These are phyloP conservation scores for Karalla daura DNA, from an alignment of 2,797 vertebrate genomes.

Conservation along the genomic window DNA sequence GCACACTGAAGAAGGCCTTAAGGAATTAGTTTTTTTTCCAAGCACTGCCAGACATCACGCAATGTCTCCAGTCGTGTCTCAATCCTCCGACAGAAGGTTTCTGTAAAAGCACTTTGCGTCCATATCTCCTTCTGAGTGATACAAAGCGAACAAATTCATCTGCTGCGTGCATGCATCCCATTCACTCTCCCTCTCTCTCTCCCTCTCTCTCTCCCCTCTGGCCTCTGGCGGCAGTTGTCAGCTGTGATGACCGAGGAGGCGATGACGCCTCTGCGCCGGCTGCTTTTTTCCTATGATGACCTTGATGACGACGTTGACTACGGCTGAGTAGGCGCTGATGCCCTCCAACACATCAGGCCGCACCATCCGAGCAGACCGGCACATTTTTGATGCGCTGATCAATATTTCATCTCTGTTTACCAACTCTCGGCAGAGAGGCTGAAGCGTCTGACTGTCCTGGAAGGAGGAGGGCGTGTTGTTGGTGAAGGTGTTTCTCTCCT, in stretches of 20 bases:
- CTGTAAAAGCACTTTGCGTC: neutral
- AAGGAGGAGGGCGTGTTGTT: constrained; percentile 18
- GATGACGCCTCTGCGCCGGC: constrained; percentile 43
- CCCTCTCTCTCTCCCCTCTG: constrained; percentile 12
- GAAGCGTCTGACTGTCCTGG: constrained; percentile 9
- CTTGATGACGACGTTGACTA: constrained; percentile 64
- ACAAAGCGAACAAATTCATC: constrained; percentile 23
- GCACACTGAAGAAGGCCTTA: neutral
- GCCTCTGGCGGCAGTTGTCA: constrained; percentile 63
- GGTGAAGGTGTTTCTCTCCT: neutral
- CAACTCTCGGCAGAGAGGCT: constrained; percentile 20
- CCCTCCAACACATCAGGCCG: constrained; percentile 47
- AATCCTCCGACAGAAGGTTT: neutral
- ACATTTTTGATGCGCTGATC: constrained; percentile 50
- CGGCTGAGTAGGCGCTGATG: constrained; percentile 52
- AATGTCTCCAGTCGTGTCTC: neutral
- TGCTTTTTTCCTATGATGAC: constrained; percentile 53
- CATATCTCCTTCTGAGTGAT: constrained; percentile 24
- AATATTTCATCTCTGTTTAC: constrained; percentile 67
- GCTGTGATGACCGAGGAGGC: constrained; percentile 40
- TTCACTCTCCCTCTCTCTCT: constrained; percentile 16
- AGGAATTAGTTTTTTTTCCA: too few species aligned
- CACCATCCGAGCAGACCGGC: constrained; percentile 35
- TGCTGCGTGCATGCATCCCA: constrained; percentile 8
- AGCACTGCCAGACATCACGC: neutral